Evolutionary conservation across 2,888 invertebrate genomes (phyloP).

Genomic region (Agonopterix alstromeriana): DNA sequence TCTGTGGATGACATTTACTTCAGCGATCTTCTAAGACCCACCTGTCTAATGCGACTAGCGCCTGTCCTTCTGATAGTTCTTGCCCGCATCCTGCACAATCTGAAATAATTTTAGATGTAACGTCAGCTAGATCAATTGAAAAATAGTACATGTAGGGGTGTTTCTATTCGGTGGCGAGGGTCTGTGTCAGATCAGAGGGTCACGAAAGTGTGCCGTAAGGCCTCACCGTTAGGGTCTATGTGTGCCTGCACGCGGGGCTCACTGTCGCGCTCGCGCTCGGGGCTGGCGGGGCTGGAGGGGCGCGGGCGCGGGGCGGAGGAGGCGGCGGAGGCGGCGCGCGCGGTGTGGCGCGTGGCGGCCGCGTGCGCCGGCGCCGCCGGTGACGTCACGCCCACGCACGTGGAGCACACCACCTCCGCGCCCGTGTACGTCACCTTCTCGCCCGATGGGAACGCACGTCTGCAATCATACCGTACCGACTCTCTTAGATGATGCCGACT

Average conservation of each 20-base stretch:
- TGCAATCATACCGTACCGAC: conserved; percentile 19
- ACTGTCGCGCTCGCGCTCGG: conserved; percentile 16
- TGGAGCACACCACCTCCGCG: conserved; percentile 92
- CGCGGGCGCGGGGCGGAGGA: conserved; percentile 8
- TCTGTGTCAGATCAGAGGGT: not conserved
- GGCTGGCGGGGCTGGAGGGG: conserved; percentile 10
- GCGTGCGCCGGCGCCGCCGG: conserved; percentile 81
- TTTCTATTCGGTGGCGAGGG: no score
- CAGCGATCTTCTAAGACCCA: conserved; percentile 14
- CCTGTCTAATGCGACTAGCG: conserved; percentile 93
- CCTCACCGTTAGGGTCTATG: conserved; percentile 40
- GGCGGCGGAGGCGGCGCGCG: conserved; percentile 12
- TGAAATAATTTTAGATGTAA: conserved; percentile 28
- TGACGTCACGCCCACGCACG: conserved; percentile 80
- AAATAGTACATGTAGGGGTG: no score
- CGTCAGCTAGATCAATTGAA: not conserved
- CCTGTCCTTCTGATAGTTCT: conserved; percentile 94
- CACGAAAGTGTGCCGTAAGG: not conserved
- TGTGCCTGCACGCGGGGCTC: conserved; percentile 18
- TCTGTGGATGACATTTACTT: no score
- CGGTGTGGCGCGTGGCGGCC: conserved; percentile 14
- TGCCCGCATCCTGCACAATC: conserved; percentile 95
- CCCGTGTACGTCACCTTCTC: conserved; percentile 93
- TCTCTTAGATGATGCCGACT: no score
- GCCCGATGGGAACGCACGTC: conserved; percentile 83